Evolutionary conservation across 2,113 vertebrate species (phyloP).

Genomic region (Pao palembangensis): DNA sequence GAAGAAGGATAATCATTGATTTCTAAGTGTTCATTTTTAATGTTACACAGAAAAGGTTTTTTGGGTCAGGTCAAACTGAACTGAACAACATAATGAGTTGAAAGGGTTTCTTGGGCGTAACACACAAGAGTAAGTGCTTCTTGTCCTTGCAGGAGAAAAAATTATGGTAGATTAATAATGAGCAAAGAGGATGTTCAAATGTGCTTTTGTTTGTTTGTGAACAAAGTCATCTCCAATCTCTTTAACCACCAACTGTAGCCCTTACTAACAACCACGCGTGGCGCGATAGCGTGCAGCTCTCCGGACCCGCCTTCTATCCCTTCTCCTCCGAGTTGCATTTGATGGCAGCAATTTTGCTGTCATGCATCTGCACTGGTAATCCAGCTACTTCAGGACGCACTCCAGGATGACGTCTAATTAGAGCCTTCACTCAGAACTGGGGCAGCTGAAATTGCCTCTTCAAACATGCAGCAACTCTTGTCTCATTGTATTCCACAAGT

Average conservation of each 20-base stretch:
- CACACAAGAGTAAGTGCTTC: neutral
- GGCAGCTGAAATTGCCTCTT: conserved; percentile 23
- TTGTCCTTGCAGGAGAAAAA: neutral
- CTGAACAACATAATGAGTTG: neutral
- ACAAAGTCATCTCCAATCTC: neutral
- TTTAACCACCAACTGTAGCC: neutral
- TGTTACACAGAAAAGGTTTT: neutral
- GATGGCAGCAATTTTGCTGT: conserved; percentile 5
- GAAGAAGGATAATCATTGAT: neutral
- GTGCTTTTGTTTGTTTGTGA: too few relatives aligned
- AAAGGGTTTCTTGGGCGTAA: neutral
- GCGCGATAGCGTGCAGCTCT: neutral
- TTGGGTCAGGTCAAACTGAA: neutral
- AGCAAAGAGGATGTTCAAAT: too few relatives aligned
- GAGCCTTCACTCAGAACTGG: neutral
- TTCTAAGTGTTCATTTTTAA: conserved; percentile 9
- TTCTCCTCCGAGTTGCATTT: neutral
- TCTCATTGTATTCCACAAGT: conserved; percentile 7
- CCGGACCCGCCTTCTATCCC: too few relatives aligned
- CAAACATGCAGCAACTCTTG: conserved; percentile 10
- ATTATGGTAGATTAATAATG: neutral
- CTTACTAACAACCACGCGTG: neutral
- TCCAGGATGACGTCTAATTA: conserved; percentile 9
- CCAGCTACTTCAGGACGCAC: conserved; percentile 1
- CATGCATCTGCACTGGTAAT: conserved; percentile 2